Evolutionary conservation across 2,113 vertebrate species (phyloP).

Genomic region (Engraulis encrasicolus): DNA sequence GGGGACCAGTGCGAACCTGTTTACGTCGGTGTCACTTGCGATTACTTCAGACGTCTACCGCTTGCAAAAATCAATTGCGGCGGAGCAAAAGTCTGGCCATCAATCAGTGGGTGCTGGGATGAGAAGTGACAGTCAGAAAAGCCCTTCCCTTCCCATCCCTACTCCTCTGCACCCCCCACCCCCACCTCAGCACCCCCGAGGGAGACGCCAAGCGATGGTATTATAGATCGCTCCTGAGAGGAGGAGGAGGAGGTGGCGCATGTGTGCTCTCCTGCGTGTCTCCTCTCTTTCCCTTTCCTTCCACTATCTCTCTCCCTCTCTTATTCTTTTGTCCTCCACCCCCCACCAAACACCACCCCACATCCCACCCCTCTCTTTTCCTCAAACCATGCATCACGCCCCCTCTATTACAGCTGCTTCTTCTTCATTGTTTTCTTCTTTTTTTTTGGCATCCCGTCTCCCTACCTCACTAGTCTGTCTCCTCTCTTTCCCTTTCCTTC

Average conservation of each 20-base stretch:
- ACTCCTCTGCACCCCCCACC: not conserved
- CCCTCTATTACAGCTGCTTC: too few species aligned
- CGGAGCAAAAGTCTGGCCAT: constrained; percentile 49
- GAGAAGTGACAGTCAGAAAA: constrained; percentile 38
- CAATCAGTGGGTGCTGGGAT: constrained; percentile 44
- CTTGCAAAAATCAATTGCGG: constrained; percentile 53
- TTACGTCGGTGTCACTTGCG: constrained; percentile 54
- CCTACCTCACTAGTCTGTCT: too few species aligned
- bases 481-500: too few species aligned
- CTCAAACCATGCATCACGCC: too few species aligned
- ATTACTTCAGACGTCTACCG: constrained; percentile 53
- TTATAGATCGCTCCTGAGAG: not conserved
- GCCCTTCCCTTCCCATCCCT: not conserved
- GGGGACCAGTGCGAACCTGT: constrained; percentile 42
- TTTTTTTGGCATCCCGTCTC: too few species aligned
- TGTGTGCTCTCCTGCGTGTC: not conserved
- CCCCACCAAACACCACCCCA: too few species aligned
- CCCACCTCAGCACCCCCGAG: not conserved
- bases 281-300: not conserved
- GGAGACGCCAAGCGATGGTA: not conserved
- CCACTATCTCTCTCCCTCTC: not conserved
- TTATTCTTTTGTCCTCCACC: too few species aligned
- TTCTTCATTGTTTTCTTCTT: too few species aligned
- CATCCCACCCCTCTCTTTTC: not conserved
- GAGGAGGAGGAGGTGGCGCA: not conserved